These are phyloP conservation scores for Heliocidaris erythrogramma DNA, from an alignment of 35 echinoderm and acorn worm species.

Conservation along the genomic window DNA sequence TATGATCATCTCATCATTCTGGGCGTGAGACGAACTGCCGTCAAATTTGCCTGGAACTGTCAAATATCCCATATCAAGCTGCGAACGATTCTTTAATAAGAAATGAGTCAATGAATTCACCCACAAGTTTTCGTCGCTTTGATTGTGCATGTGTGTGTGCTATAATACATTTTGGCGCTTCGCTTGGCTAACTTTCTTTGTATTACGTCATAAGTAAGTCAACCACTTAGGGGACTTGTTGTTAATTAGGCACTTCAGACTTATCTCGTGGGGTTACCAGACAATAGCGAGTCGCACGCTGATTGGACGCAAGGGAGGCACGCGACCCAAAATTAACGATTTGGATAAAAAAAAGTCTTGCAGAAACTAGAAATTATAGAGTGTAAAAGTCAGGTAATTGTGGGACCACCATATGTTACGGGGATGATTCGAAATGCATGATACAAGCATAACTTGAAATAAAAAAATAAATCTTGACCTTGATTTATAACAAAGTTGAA, in stretches of 20 bases:
- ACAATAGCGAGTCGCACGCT: background rate
- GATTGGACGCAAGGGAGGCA: background rate
- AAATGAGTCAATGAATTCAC: background rate
- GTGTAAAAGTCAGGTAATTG: background rate
- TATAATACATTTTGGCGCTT: background rate
- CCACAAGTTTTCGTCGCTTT: background rate
- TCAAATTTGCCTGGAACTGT: background rate
- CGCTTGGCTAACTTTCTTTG: slow-evolving; percentile 18
- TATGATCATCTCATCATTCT: background rate
- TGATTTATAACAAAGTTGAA: too few relatives aligned
- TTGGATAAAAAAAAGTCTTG: background rate
- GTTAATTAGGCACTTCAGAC: background rate
- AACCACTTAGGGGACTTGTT: background rate
- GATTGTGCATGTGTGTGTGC: background rate
- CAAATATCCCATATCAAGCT: background rate
- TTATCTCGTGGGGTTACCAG: background rate
- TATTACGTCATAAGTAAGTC: slow-evolving; percentile 30
- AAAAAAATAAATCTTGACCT: background rate
- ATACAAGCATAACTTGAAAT: background rate
- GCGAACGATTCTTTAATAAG: background rate
- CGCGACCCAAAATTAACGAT: slow-evolving; percentile 5
- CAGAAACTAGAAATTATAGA: background rate
- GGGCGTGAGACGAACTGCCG: background rate
- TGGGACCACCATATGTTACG: background rate
- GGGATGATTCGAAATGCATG: background rate